Percentiles rank a stretch among this genome's conserved stretches.
Evolutionary conservation across 1,140 invertebrate species (phyloP).

Genomic region (Octopus sinensis): DNA sequence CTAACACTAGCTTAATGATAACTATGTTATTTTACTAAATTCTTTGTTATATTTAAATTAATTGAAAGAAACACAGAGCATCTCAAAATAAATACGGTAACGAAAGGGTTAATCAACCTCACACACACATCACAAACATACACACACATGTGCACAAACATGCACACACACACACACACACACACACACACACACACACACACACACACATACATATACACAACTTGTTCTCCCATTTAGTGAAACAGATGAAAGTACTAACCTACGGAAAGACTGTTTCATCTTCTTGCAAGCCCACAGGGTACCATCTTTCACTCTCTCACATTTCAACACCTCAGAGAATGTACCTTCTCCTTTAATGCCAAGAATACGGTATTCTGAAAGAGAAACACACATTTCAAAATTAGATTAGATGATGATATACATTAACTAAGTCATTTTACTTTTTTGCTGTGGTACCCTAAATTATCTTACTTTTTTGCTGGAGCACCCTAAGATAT

Average conservation of each 20-base stretch:
- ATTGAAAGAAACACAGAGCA: too few relatives aligned
- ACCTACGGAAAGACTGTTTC: constrained; percentile 66
- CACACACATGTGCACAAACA: background rate
- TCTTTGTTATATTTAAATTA: too few relatives aligned
- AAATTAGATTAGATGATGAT: too few relatives aligned
- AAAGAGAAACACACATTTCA: constrained; percentile 19
- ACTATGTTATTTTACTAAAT: too few relatives aligned
- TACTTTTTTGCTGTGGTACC: too few relatives aligned
- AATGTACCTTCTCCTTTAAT: constrained; percentile 67
- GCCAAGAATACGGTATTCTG: constrained; percentile 65
- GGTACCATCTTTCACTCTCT: constrained; percentile 61
- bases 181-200: background rate
- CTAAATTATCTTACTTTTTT: too few relatives aligned
- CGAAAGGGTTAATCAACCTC: too few relatives aligned
- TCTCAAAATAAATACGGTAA: too few relatives aligned
- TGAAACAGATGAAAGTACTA: constrained; percentile 22
- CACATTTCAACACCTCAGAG: constrained; percentile 69
- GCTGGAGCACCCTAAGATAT: too few relatives aligned
- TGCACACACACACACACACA: background rate
- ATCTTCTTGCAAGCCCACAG: constrained; percentile 67
- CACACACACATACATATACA: background rate
- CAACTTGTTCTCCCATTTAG: background rate
- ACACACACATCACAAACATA: too few relatives aligned
- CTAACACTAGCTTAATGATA: too few relatives aligned
- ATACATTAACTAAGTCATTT: too few relatives aligned